Percentiles rank a stretch among this genome's conserved stretches.
phyloP scores from a whole-genome alignment of 2,797 vertebrate genomes.

The Taeniopygia guttata region DNA sequence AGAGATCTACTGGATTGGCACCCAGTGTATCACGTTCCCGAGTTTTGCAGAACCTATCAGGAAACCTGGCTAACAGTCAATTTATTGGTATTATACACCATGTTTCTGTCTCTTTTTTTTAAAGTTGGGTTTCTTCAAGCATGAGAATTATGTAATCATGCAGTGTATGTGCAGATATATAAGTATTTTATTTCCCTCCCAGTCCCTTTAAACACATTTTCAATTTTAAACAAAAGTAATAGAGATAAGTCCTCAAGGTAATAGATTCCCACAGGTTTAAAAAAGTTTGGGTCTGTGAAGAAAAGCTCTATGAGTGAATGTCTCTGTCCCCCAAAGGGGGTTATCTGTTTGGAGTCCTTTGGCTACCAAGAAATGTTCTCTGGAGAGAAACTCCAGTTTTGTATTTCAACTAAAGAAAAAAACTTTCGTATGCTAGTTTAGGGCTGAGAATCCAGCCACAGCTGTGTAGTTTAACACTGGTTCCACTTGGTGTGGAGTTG shows the following conservation, averaged over 20 bases:
- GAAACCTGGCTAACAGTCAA: background rate
- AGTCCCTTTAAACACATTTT: background rate
- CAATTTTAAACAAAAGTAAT: background rate
- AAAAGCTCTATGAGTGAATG: background rate
- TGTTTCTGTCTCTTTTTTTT: background rate
- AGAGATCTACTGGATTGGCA: background rate
- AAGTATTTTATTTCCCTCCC: rapidly evolving
- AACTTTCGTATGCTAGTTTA: background rate
- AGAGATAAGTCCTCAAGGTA: background rate
- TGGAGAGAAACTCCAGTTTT: background rate
- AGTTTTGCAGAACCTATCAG: background rate
- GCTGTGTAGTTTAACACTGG: background rate
- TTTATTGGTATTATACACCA: background rate
- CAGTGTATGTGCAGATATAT: background rate
- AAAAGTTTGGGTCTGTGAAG: background rate
- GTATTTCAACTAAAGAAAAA: background rate
- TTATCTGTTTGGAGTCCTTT: background rate
- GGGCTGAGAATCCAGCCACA: background rate
- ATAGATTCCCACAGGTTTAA: background rate
- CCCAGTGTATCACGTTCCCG: background rate
- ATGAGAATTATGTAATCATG: background rate
- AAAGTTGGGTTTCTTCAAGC: background rate
- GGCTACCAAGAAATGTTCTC: background rate
- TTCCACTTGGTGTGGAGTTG: background rate
- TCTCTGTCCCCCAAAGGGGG: rapidly evolving